phyloP scores from a whole-genome alignment of 2,888 invertebrate genomes.

The Andrena bicolor region DNA sequence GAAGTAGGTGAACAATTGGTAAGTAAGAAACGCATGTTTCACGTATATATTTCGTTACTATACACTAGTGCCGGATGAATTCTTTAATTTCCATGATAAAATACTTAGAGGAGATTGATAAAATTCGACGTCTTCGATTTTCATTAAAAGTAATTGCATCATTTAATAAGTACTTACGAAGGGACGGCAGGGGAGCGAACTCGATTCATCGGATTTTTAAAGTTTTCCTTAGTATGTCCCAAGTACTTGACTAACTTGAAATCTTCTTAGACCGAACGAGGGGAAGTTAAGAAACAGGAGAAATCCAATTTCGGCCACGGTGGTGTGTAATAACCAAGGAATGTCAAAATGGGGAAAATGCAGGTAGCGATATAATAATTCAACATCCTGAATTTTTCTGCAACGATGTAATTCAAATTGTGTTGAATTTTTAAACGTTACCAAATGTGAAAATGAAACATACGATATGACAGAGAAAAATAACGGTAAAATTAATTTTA shows the following conservation, averaged over 20 bases:
- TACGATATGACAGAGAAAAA: no score
- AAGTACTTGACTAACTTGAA: conserved; percentile 39
- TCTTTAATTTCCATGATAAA: background rate
- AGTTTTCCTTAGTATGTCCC: conserved; percentile 22
- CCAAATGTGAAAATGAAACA: no score
- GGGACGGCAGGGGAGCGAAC: background rate
- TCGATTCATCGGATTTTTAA: conserved; percentile 38
- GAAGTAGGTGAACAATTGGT: background rate
- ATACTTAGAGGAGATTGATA: background rate
- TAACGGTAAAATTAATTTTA: no score
- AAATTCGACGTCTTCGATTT: conserved; percentile 13
- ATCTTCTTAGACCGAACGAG: conserved; percentile 34
- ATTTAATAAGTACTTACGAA: conserved; percentile 15
- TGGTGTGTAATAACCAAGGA: conserved; percentile 41
- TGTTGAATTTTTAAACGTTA: background rate
- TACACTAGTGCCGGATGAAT: background rate
- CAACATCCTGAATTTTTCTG: background rate
- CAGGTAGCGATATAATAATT: conserved; percentile 44
- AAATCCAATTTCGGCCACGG: conserved; percentile 36
- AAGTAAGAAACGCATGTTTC: background rate
- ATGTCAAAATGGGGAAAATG: conserved; percentile 58
- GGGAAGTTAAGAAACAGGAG: conserved; percentile 40
- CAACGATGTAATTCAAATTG: background rate
- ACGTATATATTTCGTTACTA: background rate
- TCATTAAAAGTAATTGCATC: conserved; percentile 24